A percentile compares a stretch with the other conserved stretches of the same genome.
Evolutionary conservation across 2,888 invertebrate genomes (phyloP).

Genomic region (Colostygia pectinataria): DNA sequence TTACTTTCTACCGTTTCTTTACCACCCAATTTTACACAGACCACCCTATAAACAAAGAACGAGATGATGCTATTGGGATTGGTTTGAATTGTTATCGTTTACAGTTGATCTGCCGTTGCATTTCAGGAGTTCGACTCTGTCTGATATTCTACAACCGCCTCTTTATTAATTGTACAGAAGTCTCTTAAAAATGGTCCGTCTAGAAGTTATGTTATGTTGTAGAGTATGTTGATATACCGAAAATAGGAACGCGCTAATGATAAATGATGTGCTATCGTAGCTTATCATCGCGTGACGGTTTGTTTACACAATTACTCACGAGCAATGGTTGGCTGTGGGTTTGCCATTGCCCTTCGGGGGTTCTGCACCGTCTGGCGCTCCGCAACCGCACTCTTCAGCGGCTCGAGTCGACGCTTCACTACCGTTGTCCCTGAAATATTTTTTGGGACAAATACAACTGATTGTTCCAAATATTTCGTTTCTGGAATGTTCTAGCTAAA

Average conservation of each 20-base stretch:
- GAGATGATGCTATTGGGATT: no score
- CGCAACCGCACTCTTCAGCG: constrained; percentile 70
- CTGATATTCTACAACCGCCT: no score
- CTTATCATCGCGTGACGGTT: not conserved
- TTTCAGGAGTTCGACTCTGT: no score
- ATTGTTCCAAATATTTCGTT: constrained; percentile 7
- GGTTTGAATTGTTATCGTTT: no score
- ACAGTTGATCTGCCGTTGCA: no score
- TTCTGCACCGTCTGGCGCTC: constrained; percentile 41
- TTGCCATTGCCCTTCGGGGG: constrained; percentile 64
- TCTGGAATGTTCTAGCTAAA: not conserved
- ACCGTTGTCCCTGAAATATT: constrained; percentile 77
- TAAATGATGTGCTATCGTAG: constrained; percentile 1
- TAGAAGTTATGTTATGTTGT: no score
- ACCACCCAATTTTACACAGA: no score
- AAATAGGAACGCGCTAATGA: not conserved
- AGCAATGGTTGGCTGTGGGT: constrained; percentile 71
- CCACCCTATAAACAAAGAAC: no score
- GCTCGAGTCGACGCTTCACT: constrained; percentile 77
- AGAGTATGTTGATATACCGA: not conserved
- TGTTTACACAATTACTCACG: constrained; percentile 60
- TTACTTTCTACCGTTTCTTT: no score
- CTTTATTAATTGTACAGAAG: no score
- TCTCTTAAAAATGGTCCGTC: no score
- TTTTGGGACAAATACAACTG: constrained; percentile 40